Base-by-base conservation (phyloP, 2,888 invertebrate genomes). In the Ichneumoninae sp. region DNA sequence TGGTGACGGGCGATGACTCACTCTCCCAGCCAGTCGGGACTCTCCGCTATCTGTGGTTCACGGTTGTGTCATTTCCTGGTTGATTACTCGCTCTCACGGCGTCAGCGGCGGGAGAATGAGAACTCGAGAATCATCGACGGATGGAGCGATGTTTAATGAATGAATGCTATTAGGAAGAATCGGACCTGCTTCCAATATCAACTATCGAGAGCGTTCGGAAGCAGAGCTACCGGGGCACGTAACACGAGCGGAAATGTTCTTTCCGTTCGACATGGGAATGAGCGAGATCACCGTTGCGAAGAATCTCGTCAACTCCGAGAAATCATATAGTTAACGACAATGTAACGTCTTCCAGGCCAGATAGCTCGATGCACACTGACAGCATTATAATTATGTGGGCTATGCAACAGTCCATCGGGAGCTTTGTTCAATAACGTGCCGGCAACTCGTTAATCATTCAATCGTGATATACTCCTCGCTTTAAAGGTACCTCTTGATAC, bases 1-100 rank as follows among this genome's bases (percentile, higher is more conserved):
- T 19, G 52, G 50, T 40, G 26, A 47, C n/a, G 60, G 66, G 69
- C 54, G 80, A 54, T 83, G 83, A 83, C 69, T 83, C 75, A 79
- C 40, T 26, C 57, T 36, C 40, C 2, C 36, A 73, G 44, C 60
- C 3, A 60, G 44, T n/a, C 57, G 73, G 73, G 44, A 70, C 57
- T 36, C 71, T 71, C 70, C 30, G 36, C 81, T 85, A 86, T 86
- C 86, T 78, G 60, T 30, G 75, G 78, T 83, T 85, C 78, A 85
- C 76, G 81, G 57, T 81, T 81, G 85, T 85, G 85, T 85, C 83
- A 85, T 85, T 86, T 86, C 86, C 85, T 78, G 65, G 85, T 85
- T 76, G 83, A 86, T 85, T 81, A 81, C 65, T 71, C 70, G 19
- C 22, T 16, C 22, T 19, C 76, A 54, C 40, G 40, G 16, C 30